Evolutionary conservation across 2,113 vertebrate species (phyloP).

Genomic region (Trogon surrucura): DNA sequence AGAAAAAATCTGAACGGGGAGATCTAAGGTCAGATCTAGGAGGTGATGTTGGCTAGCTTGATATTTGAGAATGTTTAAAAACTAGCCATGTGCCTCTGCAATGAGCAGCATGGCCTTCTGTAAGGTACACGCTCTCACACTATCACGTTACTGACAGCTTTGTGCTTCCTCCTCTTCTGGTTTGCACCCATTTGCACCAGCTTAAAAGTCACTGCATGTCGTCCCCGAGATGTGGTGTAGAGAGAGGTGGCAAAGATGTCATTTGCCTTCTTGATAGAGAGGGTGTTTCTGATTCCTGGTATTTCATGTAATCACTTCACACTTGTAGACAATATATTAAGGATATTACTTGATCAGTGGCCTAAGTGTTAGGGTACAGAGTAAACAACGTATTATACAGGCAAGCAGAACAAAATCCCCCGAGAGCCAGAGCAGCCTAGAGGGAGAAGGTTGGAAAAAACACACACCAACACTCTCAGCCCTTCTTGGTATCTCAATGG

Average conservation of each 20-base stretch:
- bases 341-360: background rate
- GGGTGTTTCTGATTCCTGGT: background rate
- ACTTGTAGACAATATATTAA: background rate
- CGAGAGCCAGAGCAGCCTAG: background rate
- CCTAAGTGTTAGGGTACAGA: background rate
- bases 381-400: background rate
- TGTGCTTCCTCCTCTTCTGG: constrained; percentile 1
- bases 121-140: background rate
- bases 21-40: constrained; percentile 39
- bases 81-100: constrained; percentile 7
- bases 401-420: background rate
- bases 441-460: background rate
- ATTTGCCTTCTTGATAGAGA: background rate
- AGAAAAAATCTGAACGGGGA: background rate
- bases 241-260: background rate
- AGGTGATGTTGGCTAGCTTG: background rate
- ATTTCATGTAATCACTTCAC: background rate
- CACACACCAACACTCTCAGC: background rate
- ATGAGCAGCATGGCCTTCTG: background rate
- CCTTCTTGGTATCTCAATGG: background rate
- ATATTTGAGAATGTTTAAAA: constrained; percentile 51
- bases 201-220: background rate
- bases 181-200: background rate
- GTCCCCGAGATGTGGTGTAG: background rate
- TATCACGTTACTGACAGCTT: background rate